Evolutionary conservation across 1,140 invertebrate genomes (phyloP), one percentile per base, ranked within the genome.

Genomic region (Phymastichus coffea): DNA sequence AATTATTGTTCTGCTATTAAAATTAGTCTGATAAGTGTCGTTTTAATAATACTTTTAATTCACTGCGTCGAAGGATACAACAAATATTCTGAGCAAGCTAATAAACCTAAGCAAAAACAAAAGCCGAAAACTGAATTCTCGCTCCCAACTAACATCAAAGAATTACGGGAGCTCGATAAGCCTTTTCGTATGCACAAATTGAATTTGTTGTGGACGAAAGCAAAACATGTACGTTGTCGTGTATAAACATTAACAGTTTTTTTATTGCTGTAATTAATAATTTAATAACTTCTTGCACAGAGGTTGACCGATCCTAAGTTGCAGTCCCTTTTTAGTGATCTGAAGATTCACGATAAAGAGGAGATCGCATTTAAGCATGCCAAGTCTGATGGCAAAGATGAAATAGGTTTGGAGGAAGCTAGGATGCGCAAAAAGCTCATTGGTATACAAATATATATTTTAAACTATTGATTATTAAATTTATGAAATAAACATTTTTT

Each of bases 321-420:
- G 6, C 92, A 92, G 67, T 91, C 90, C 1, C 72, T 97, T 14
- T 93, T 90, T 66, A 90, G 89, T 71, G 94, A 96, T 72, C 75
- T 97, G 0, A 93, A 92, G 80, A 85, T 95, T 40, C 94, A 97
- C 57, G 94, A 97, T 68, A 95, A 95, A 80, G 89, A 95, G 75
- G 93, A 97, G 81, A 80, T 94, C 12, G 84, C 86, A 1, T 86
- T 86, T 66, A 97, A 97, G 75, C 87, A 89, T 69, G 70, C 90
- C 0, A 92, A 89, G 67, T 82, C 86, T 55, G 91, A 95, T 66
- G 90, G 90, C 30, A 85, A 87, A 62, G 94, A 97, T 78, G 89
- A 91, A 70, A 91, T 92, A 70, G 94, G 94, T 0, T 69, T 93
- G 0, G 88, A 89, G 74, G 94, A 94, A 75, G 89, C 92, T 2